phyloP scores from a whole-genome alignment of 1,140 invertebrate genomes.

The Pogonognathellus flavescens region DNA sequence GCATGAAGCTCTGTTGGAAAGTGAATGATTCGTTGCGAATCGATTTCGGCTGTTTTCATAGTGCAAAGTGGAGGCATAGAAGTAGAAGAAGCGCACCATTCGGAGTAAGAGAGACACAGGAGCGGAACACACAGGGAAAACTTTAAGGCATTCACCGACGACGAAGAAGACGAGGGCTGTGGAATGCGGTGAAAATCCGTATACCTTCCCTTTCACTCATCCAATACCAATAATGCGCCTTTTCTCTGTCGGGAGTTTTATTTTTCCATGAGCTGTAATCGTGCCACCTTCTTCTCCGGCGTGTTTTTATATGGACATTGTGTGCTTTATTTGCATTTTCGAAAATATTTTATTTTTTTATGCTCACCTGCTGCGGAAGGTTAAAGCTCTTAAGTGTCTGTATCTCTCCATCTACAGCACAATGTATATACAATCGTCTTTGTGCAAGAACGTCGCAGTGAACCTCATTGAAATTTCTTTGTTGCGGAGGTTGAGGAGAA shows the following conservation, averaged over 20 bases:
- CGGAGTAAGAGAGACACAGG: not conserved
- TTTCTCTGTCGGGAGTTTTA: not conserved
- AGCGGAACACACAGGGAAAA: conserved; percentile 28
- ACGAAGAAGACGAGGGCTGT: not conserved
- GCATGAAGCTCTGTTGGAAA: conserved; percentile 37
- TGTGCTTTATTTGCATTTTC: not conserved
- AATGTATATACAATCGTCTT: no score
- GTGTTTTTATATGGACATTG: not conserved
- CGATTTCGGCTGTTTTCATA: conserved; percentile 48
- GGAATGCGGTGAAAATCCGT: conserved; percentile 21
- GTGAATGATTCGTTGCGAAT: conserved; percentile 40
- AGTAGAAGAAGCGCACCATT: not conserved
- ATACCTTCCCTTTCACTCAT: conserved; percentile 13
- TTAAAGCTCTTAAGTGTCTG: no score
- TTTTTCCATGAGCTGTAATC: not conserved
- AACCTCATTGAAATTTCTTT: no score
- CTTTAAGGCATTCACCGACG: conserved; percentile 15
- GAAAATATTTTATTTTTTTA: not conserved
- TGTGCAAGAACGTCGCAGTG: no score
- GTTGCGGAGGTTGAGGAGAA: no score
- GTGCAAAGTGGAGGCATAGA: conserved; percentile 7
- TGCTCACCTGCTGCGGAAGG: not conserved
- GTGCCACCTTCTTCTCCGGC: not conserved
- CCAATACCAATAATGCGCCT: conserved; percentile 21
- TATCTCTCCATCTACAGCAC: no score